Conservation (phyloP, 1,140 invertebrate species). For the Eubasilissa regina region DNA sequence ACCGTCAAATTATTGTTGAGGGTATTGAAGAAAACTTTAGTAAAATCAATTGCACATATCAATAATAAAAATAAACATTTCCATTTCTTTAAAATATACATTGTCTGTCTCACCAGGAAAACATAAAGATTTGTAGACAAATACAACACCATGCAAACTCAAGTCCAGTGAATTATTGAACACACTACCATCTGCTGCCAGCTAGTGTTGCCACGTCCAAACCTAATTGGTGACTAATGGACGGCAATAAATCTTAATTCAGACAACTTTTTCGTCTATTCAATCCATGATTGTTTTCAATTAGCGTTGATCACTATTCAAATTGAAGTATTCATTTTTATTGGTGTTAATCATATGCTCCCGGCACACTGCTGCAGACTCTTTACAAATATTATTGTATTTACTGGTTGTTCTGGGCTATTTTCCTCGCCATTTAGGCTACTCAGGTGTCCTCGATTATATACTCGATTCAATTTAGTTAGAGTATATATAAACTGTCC, state of each 20-base stretch:
- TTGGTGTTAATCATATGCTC: conserved; percentile 57
- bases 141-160: no score
- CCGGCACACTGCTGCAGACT: background rate
- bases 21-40: no score
- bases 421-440: no score
- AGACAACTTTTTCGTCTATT: conserved; percentile 59
- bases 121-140: no score
- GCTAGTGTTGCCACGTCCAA: conserved; percentile 8
- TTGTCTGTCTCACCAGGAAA: background rate
- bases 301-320: conserved; percentile 57
- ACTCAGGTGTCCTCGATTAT: no score
- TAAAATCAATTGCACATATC: background rate
- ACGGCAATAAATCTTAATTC: conserved; percentile 59
- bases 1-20: no score
- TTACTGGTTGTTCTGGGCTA: background rate
- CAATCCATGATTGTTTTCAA: conserved; percentile 60
- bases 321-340: conserved; percentile 55
- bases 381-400: background rate
- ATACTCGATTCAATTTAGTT: no score
- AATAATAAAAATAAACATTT: background rate
- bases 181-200: background rate
- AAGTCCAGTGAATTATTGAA: no score
- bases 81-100: background rate
- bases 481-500: no score
- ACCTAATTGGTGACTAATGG: conserved; percentile 59